Evolutionary conservation across 1,140 invertebrate species (phyloP).

Genomic region (Camponotus pennsylvanicus): DNA sequence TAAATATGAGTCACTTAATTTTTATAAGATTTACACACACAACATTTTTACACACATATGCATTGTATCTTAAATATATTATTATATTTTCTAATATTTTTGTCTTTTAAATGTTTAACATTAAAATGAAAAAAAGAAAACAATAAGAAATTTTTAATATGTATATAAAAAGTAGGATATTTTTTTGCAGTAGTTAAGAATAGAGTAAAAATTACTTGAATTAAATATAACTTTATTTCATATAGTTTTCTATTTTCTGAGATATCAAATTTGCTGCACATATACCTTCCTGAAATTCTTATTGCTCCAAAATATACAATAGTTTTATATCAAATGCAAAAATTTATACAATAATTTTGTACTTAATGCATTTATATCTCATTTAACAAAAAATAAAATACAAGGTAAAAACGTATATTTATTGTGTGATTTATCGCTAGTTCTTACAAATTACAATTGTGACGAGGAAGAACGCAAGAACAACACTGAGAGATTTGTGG

Average conservation of each 20-base stretch:
- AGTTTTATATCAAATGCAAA: background rate
- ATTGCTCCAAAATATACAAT: background rate
- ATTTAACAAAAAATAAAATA: background rate
- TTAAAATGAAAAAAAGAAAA: too few species aligned
- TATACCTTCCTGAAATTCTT: too few species aligned
- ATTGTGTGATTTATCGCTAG: background rate
- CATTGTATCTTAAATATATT: conserved; percentile 49
- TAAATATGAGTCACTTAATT: background rate
- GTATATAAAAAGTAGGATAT: background rate
- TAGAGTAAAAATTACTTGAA: background rate
- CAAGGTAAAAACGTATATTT: too few species aligned
- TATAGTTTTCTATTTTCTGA: background rate
- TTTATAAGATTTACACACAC: conserved; percentile 46
- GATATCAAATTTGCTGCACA: too few species aligned
- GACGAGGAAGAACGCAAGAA: background rate
- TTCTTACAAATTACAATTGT: background rate
- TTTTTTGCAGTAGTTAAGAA: background rate
- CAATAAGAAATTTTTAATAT: background rate
- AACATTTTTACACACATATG: too few species aligned
- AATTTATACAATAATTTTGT: too few species aligned
- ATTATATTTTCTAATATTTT: conserved; percentile 2
- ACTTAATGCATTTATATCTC: too few species aligned
- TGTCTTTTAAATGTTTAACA: background rate
- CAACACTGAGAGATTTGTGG: background rate
- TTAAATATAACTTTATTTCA: background rate